Percentiles rank a stretch among this genome's conserved stretches.
These are phyloP conservation scores for Rhopilema esculentum DNA, from an alignment of 30 jellyfish, hydroid and myxozoan genomes.

Conservation along the genomic window DNA sequence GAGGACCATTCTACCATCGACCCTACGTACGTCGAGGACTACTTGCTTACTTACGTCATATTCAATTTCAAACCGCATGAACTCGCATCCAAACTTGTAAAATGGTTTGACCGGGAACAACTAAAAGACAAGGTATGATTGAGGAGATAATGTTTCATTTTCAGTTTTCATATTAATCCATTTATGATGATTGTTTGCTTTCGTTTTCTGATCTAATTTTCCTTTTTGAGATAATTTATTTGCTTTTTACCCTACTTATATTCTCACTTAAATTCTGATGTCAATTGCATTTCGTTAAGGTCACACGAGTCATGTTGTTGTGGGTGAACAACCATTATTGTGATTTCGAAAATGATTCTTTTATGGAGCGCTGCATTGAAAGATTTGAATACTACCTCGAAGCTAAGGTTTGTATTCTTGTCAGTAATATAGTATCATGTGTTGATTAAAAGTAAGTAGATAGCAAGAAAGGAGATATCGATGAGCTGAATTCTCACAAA, in stretches of 20 bases:
- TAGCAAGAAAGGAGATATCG: background rate
- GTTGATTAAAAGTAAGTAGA: no score
- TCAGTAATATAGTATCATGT: background rate
- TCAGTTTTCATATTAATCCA: background rate
- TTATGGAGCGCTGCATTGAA: slow-evolving; percentile 83
- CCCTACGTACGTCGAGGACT: slow-evolving; percentile 97
- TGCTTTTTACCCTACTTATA: no score
- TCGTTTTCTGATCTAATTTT: background rate
- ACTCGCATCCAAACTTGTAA: slow-evolving; percentile 79
- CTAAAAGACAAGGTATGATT: slow-evolving; percentile 86
- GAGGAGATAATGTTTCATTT: no score
- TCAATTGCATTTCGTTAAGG: slow-evolving; percentile 47
- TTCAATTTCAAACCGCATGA: slow-evolving; percentile 89
- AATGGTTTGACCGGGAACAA: slow-evolving; percentile 97
- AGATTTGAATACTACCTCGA: slow-evolving; percentile 84
- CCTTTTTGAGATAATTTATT: no score
- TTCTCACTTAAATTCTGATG: background rate
- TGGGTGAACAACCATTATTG: slow-evolving; percentile 96
- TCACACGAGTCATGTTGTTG: slow-evolving; percentile 89
- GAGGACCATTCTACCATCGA: slow-evolving; percentile 96
- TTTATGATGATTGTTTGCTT: background rate
- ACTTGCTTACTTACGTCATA: slow-evolving; percentile 88
- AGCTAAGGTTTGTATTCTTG: slow-evolving; percentile 84
- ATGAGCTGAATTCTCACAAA: background rate
- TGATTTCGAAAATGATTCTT: slow-evolving; percentile 89